Percentiles rank a stretch among this genome's conserved stretches.
phyloP scores from a whole-genome alignment of 2,113 vertebrate genomes.

The Gulo gulo region DNA sequence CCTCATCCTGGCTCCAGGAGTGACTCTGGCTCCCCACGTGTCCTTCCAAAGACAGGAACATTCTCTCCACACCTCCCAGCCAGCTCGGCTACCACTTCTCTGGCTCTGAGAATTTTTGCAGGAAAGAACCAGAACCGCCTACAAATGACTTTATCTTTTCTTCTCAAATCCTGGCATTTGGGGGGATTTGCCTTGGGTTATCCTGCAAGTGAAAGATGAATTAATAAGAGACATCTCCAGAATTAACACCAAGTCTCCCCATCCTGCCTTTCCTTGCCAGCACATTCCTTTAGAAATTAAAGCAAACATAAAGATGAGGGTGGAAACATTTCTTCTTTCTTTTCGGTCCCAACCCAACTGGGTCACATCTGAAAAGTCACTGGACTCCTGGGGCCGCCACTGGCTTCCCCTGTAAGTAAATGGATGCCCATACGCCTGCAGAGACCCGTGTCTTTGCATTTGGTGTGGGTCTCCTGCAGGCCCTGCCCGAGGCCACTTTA shows the following conservation, averaged over 20 bases:
- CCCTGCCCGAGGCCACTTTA: not conserved
- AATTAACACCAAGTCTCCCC: not conserved
- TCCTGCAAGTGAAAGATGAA: not conserved
- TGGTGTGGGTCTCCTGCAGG: not conserved
- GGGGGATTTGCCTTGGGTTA: not conserved
- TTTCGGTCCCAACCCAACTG: not conserved
- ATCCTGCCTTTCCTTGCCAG: not conserved
- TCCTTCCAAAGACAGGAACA: not conserved
- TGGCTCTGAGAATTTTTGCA: not conserved
- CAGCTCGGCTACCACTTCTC: not conserved
- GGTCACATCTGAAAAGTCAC: not conserved
- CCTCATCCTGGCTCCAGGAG: not conserved
- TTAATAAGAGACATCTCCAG: not conserved
- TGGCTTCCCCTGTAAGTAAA: not conserved
- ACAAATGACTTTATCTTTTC: not conserved
- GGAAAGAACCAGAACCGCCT: not conserved
- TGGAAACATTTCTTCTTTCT: not conserved
- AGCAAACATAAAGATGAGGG: not conserved
- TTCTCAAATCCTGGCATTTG: not conserved
- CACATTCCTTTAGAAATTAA: not conserved
- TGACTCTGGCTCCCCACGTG: not conserved
- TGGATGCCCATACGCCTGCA: no score
- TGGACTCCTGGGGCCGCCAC: not conserved
- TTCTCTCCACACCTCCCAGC: not conserved
- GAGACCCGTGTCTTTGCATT: not conserved